Conservation (phyloP, 2,797 vertebrate genomes). For the Sebastes alutus region DNA sequence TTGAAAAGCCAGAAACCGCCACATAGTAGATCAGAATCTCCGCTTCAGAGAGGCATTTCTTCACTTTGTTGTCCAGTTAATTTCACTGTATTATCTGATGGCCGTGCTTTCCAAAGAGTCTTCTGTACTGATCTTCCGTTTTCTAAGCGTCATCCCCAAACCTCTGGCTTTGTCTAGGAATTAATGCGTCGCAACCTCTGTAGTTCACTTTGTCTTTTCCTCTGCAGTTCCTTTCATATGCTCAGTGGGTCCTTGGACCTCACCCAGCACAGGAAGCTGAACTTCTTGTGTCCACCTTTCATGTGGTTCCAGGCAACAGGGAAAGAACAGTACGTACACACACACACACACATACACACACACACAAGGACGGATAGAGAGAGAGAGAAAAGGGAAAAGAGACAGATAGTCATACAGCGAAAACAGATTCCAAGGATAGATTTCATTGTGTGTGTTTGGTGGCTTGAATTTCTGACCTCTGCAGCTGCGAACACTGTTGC, state of each 20-base stretch:
- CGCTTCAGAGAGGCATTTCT: not conserved
- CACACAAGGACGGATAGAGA: not conserved
- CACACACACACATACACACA: not conserved
- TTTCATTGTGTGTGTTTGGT: slow-evolving; percentile 48
- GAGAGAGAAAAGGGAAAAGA: not conserved
- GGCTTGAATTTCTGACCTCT: slow-evolving; percentile 48
- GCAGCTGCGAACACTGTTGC: slow-evolving; percentile 40
- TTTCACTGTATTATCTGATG: slow-evolving; percentile 19
- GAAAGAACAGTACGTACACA: slow-evolving; percentile 40
- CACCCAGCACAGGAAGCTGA: slow-evolving; percentile 70
- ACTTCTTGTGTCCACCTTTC: slow-evolving; percentile 66
- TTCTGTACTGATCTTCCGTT: slow-evolving; percentile 8
- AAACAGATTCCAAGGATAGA: slow-evolving; percentile 39
- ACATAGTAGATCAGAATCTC: slow-evolving; percentile 40
- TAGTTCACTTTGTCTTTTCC: slow-evolving; percentile 55
- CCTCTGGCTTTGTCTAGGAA: slow-evolving; percentile 54
- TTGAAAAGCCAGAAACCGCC: slow-evolving; percentile 38
- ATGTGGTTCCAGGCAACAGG: slow-evolving; percentile 64
- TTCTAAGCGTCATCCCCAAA: slow-evolving; percentile 31
- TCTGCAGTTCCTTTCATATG: slow-evolving; percentile 59
- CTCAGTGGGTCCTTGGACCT: slow-evolving; percentile 62
- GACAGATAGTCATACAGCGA: slow-evolving; percentile 1
- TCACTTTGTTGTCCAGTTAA: slow-evolving; percentile 22
- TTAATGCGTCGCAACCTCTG: slow-evolving; percentile 43
- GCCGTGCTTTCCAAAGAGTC: slow-evolving; percentile 8